These are phyloP conservation scores for Falco novaeseelandiae DNA, from an alignment of 2,797 vertebrate species.

Conservation along the genomic window DNA sequence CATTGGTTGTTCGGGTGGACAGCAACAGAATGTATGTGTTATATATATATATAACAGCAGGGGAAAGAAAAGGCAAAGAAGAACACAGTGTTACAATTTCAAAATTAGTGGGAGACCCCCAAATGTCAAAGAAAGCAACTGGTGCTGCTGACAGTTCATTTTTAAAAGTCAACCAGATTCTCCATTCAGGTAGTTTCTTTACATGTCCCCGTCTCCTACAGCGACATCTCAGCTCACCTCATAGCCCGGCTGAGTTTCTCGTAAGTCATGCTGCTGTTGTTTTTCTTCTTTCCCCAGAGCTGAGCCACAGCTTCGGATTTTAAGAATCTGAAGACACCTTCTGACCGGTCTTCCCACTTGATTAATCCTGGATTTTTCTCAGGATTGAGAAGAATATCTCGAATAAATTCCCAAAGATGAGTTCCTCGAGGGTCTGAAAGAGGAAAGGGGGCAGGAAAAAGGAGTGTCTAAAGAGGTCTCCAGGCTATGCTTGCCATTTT, in stretches of 20 bases:
- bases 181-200: not conserved
- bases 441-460: not conserved
- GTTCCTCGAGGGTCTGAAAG: constrained; percentile 89
- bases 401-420: constrained; percentile 98
- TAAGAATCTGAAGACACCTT: constrained; percentile 95
- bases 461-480: not conserved
- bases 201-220: not conserved
- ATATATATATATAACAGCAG: not conserved
- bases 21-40: not conserved
- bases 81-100: not conserved
- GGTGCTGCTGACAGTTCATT: not conserved
- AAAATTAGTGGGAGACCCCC: not conserved
- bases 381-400: constrained; percentile 94
- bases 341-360: constrained; percentile 96
- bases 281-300: constrained; percentile 98
- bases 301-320: constrained; percentile 98
- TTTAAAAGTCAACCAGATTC: not conserved
- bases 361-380: constrained; percentile 95
- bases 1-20: not conserved
- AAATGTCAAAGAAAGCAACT: not conserved
- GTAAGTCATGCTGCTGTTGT: constrained; percentile 98
- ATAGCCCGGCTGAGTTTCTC: constrained; percentile 98
- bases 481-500: not conserved
- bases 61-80: not conserved
- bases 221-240: constrained; percentile 80